Evolutionary conservation across 2,797 vertebrate species (phyloP), one percentile per base, ranked within the genome.

Genomic region (Rhabdophis nuchalis): DNA sequence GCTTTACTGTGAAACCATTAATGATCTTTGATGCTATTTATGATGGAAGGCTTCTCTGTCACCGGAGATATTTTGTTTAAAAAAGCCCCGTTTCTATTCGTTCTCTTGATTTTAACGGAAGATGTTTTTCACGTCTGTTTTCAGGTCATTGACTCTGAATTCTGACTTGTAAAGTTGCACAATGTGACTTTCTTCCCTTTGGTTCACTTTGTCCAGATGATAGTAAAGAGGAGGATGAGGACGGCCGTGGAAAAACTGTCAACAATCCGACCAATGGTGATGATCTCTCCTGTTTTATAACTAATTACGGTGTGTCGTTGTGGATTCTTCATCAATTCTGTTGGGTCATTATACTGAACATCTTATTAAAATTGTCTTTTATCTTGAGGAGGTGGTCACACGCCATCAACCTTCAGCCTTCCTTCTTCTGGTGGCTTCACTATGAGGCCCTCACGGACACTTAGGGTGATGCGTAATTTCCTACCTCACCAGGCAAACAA

Each of bases 71-170:
- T 97, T 97, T 97, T 57, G 56, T 96, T 50, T 50, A 4, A 50
- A 50, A 97, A 97, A 97, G 92, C 96, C 96, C 96, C 96, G 95
- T 98, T 98, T 98, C 96, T 98, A 98, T 95, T 97, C 97, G 97
- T 97, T 98, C 97, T 95, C 96, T 96, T 96, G 97, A 97, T 98
- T 98, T 98, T 97, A 97, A 97, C 97, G 94, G 91, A 93, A 94
- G 94, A 95, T 92, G 92, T 96, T 96, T 97, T 97, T 97, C 96
- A 95, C 92, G 96, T 96, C 95, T 98, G 97, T 94, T 97, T 97
- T 96, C 96, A 97, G 96, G 96, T 97, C 93, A 96, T 94, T 96
- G 96, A 97, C 95, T 96, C 96, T 94, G 95, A 97, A 97, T 97
- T 97, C 97, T 97, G 97, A 98, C 95, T 97, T 98, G 97, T 89